phyloP scores from a whole-genome alignment of 2,797 vertebrate genomes.

The Myiotriccus ornatus region DNA sequence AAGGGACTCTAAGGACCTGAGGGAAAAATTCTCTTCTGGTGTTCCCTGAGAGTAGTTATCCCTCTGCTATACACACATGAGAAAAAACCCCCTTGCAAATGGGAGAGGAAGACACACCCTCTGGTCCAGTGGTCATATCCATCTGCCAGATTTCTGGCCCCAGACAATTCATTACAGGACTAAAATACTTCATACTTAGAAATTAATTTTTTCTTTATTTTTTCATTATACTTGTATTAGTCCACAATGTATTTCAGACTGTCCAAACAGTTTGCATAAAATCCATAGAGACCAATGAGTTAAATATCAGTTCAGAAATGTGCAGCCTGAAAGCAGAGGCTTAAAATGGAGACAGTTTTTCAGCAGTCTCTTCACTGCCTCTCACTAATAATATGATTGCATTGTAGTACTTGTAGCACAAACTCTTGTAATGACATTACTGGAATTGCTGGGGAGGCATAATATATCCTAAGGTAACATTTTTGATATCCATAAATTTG shows the following conservation, averaged over 20 bases:
- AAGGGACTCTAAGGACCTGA: background rate
- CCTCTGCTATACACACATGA: background rate
- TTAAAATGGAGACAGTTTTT: background rate
- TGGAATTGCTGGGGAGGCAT: background rate
- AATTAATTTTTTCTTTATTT: background rate
- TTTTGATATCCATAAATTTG: conserved; percentile 11
- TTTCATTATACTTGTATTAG: background rate
- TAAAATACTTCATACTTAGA: background rate
- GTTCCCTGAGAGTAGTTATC: background rate
- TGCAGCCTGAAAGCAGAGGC: background rate
- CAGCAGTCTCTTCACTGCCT: conserved; percentile 4
- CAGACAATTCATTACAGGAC: background rate
- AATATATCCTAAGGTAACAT: background rate
- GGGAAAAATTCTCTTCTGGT: background rate
- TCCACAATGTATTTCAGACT: background rate
- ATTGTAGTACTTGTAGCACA: background rate
- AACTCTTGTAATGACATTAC: background rate
- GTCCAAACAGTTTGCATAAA: background rate
- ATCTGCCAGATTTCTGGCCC: background rate
- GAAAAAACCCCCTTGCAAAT: accelerated
- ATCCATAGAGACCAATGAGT: background rate
- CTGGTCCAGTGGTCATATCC: accelerated
- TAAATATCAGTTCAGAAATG: background rate
- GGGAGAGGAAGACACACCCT: background rate
- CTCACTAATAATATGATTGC: background rate